A percentile compares a stretch with the other conserved stretches of the same genome.
Evolutionary conservation across 2,113 vertebrate genomes (phyloP).

Genomic region (Pangasianodon hypophthalmus): DNA sequence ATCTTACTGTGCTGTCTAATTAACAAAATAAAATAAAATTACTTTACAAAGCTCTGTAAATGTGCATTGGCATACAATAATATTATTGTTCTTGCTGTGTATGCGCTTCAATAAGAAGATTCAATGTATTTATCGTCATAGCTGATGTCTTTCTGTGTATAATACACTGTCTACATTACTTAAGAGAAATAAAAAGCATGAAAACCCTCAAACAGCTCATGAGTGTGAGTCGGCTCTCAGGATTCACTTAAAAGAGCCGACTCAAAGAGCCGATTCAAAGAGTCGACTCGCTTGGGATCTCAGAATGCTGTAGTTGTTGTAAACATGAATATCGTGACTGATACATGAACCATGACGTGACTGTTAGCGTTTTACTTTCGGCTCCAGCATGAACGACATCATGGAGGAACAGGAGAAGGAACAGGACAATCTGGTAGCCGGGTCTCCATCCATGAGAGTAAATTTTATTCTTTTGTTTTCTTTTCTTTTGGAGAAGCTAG

Average conservation of each 20-base stretch:
- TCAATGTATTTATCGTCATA: background rate
- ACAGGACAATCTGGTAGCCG: slow-evolving; percentile 63
- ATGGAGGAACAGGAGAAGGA: slow-evolving; percentile 75
- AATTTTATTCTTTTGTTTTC: background rate
- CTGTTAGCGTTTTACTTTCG: background rate
- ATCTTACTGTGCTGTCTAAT: background rate
- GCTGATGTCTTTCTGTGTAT: background rate
- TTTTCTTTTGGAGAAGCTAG: background rate
- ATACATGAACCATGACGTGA: background rate
- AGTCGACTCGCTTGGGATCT: background rate
- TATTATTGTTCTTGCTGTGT: background rate
- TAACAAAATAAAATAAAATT: background rate
- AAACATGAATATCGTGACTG: background rate
- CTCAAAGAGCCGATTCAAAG: background rate
- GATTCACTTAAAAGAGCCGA: background rate
- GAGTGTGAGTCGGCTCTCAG: background rate
- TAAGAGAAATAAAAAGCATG: background rate
- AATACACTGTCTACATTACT: background rate
- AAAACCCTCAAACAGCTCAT: no score
- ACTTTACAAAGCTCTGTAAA: background rate
- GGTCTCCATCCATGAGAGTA: slow-evolving; percentile 44
- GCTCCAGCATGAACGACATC: slow-evolving; percentile 70
- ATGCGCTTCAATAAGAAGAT: no score
- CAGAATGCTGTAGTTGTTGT: background rate
- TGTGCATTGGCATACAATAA: background rate